Evolutionary conservation across 1,140 invertebrate species (phyloP).

Genomic region (Mercenaria mercenaria): DNA sequence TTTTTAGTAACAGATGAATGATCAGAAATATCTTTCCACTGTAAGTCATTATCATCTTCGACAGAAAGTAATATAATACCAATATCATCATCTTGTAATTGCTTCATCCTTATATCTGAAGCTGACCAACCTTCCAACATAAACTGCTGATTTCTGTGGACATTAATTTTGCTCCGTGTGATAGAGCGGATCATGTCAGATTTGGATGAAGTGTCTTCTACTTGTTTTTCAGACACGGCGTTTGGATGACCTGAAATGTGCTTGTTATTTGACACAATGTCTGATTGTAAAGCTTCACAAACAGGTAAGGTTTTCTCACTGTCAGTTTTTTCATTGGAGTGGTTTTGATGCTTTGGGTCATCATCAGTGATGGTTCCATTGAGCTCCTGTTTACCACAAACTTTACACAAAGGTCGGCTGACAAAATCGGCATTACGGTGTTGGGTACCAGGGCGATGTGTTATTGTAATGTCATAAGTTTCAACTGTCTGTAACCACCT

Average conservation of each 20-base stretch:
- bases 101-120: background rate
- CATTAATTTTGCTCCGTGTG: background rate
- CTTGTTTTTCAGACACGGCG: no score
- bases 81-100: background rate
- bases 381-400: conserved; percentile 57
- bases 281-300: no score
- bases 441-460: conserved; percentile 67
- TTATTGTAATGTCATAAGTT: conserved; percentile 73
- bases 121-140: background rate
- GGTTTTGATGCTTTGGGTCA: background rate
- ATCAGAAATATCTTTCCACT: no score
- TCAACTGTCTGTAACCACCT: conserved; percentile 69
- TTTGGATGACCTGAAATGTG: no score
- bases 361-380: background rate
- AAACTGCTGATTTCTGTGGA: background rate
- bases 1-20: no score
- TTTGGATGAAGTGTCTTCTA: background rate
- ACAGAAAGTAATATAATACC: no score
- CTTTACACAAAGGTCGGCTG: no score
- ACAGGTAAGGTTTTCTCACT: no score
- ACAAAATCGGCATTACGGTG: no score
- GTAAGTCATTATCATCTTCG: no score
- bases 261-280: no score
- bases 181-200: background rate
- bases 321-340: no score